Percentiles rank a stretch among this genome's conserved stretches.
Evolutionary conservation across 2,888 invertebrate genomes (phyloP).

Genomic region (Agonopterix alstromeriana): DNA sequence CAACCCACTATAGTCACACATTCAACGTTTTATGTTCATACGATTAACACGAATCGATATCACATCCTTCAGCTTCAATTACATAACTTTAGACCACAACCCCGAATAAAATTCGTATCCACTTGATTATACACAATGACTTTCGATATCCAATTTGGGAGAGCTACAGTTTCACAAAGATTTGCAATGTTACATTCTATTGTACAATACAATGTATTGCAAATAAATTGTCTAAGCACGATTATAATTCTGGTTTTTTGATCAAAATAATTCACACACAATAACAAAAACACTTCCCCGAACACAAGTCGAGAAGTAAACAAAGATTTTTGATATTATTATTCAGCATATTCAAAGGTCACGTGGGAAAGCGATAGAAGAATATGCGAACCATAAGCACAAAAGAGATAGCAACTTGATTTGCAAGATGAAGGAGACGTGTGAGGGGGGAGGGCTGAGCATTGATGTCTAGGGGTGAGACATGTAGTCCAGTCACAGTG

Average conservation of each 20-base stretch:
- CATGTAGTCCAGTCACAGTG: too few relatives aligned
- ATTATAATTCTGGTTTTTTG: slow-evolving; percentile 11
- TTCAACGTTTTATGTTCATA: slow-evolving; percentile 22
- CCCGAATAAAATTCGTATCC: slow-evolving; percentile 40
- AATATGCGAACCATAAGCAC: slow-evolving; percentile 7
- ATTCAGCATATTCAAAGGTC: slow-evolving; percentile 71
- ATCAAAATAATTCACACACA: slow-evolving; percentile 45
- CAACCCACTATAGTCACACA: slow-evolving; percentile 14
- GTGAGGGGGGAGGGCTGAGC: slow-evolving; percentile 25
- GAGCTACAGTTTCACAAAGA: slow-evolving; percentile 20
- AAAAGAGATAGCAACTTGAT: slow-evolving; percentile 31
- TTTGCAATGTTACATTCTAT: background rate
- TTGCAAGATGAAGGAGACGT: slow-evolving; percentile 24
- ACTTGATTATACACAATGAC: slow-evolving; percentile 68
- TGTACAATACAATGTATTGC: background rate
- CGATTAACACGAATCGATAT: slow-evolving; percentile 24
- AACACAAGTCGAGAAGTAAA: slow-evolving; percentile 60
- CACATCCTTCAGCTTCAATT: slow-evolving; percentile 38
- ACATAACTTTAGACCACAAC: slow-evolving; percentile 61
- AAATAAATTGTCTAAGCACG: slow-evolving; percentile 7
- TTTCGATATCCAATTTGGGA: slow-evolving; percentile 52
- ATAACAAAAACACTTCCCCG: slow-evolving; percentile 71
- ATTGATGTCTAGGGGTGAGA: background rate
- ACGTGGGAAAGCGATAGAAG: slow-evolving; percentile 36
- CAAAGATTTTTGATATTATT: slow-evolving; percentile 70